Base-by-base conservation (phyloP, 1,140 invertebrate species). In the Oreohelix idahoensis region DNA sequence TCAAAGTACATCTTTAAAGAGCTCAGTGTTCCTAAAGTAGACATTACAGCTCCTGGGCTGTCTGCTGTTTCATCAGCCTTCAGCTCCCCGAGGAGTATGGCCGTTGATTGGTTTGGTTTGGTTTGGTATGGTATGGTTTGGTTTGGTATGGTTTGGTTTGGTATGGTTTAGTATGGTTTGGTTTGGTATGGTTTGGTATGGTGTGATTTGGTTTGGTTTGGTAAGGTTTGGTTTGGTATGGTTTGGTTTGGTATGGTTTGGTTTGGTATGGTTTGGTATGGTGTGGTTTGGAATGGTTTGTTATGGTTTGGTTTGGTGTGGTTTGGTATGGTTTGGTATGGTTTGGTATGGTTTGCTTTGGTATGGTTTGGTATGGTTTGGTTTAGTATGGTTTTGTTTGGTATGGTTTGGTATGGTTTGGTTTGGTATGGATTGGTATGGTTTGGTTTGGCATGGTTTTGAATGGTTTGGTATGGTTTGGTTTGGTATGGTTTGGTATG, bases 401-500 rank as follows among this genome's bases (percentile, higher is more conserved):
- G n/a, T 86, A 87, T 87, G 86, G 82, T 87, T 84, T 86, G 86
- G 82, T 86, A 81, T 82, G 82, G 82, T 86, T 81, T 84, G 79
- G 79, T 86, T 82, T 77, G 82, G 84, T 38, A 85, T 84, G 82
- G 84, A 53, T 85, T 88, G 83, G 83, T 88, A 86, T 87, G 84
- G 83, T 86, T 84, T 88, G 84, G 81, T 87, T 84, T 87, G 84
- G 84, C 85, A 87, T 87, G 85, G 82, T 85, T 83, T 86, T 84
- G 84, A 85, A 85, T 87, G 84, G 82, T 88, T 82, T 86, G 70
- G 82, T 88, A 87, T 88, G 86, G 82, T 87, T 84, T 87, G 83
- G 84, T 88, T 86, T 87, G 84, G 84, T 87, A 86, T 87, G 84
- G 82, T 86, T 86, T 87, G 85, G 86, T 86, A 88, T 87, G 87